A percentile compares a stretch with the other conserved stretches of the same genome.
Conservation (phyloP, 1,140 invertebrate species). For the Lucilia sericata region DNA sequence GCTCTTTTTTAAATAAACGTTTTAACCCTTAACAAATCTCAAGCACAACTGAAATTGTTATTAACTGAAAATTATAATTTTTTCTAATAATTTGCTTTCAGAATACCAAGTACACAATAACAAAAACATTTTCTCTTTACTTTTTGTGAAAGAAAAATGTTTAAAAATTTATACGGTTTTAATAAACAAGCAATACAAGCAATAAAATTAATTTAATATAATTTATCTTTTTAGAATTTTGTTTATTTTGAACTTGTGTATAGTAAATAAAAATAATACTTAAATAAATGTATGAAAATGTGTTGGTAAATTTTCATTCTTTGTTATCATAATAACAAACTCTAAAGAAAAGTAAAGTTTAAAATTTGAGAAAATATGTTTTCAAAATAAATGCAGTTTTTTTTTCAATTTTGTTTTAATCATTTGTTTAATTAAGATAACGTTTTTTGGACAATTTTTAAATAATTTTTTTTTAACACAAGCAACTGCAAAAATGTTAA, state of each 20-base stretch:
- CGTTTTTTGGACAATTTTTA: not conserved
- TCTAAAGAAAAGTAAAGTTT: not conserved
- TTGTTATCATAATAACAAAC: not conserved
- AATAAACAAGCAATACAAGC: not conserved
- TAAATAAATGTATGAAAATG: not conserved
- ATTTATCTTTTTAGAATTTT: not conserved
- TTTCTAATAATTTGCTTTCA: not conserved
- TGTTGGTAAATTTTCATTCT: not conserved
- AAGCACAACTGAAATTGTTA: not conserved
- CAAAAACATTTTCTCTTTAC: not conserved
- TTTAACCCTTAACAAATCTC: slow-evolving; percentile 14
- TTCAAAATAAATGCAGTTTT: not conserved
- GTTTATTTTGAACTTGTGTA: not conserved
- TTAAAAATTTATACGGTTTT: not conserved
- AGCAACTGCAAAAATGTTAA: not conserved
- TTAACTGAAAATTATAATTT: not conserved
- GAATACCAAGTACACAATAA: not conserved
- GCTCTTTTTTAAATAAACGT: not conserved
- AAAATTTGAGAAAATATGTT: no score
- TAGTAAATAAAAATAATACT: no score
- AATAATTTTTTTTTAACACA: not conserved
- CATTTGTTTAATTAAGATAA: not conserved
- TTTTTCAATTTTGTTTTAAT: not conserved
- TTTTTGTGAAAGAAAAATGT: slow-evolving; percentile 17
- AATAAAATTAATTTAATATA: not conserved